Evolutionary conservation across 2,797 vertebrate species (phyloP).

Genomic region (Knipowitschia caucasica): DNA sequence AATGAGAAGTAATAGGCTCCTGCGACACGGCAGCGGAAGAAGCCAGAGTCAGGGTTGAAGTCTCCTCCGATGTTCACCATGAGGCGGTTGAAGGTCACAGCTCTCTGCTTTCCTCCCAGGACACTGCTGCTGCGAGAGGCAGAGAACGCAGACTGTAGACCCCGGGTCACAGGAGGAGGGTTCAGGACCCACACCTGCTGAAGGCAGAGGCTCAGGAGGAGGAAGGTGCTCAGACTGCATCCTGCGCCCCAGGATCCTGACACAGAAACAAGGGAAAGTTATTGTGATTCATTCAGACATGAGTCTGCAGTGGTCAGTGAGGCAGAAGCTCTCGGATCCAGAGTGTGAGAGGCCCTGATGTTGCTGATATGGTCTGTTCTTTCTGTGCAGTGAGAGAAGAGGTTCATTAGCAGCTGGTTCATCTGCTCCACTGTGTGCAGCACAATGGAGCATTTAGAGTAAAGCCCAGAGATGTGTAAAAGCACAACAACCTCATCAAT

Average conservation of each 20-base stretch:
- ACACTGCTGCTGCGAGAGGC: conserved; percentile 72
- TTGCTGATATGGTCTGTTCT: conserved; percentile 75
- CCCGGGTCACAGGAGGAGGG: conserved; percentile 32
- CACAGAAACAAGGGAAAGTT: conserved; percentile 5
- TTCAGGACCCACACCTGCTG: conserved; percentile 45
- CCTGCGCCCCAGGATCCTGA: conserved; percentile 43
- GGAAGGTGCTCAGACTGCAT: conserved; percentile 40
- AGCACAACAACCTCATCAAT: neutral
- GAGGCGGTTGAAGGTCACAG: conserved; percentile 76
- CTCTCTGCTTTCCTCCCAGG: conserved; percentile 67
- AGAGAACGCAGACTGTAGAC: conserved; percentile 76
- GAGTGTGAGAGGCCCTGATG: conserved; percentile 60
- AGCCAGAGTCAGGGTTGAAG: conserved; percentile 74
- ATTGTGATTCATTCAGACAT: neutral
- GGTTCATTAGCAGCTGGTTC: conserved; percentile 72
- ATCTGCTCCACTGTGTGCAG: conserved; percentile 69
- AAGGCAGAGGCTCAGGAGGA: conserved; percentile 45
- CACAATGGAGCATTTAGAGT: conserved; percentile 69
- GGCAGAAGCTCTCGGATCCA: conserved; percentile 54
- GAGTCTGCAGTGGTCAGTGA: conserved; percentile 58
- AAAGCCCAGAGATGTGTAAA: conserved; percentile 30
- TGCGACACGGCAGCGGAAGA: conserved; percentile 73
- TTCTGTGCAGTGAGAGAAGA: conserved; percentile 70
- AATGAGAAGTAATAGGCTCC: conserved; percentile 80
- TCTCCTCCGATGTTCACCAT: conserved; percentile 76